Percentiles rank a stretch among this genome's conserved stretches.
Evolutionary conservation across 1,140 invertebrate genomes (phyloP).

Genomic region (Zaprionus nigranus): DNA sequence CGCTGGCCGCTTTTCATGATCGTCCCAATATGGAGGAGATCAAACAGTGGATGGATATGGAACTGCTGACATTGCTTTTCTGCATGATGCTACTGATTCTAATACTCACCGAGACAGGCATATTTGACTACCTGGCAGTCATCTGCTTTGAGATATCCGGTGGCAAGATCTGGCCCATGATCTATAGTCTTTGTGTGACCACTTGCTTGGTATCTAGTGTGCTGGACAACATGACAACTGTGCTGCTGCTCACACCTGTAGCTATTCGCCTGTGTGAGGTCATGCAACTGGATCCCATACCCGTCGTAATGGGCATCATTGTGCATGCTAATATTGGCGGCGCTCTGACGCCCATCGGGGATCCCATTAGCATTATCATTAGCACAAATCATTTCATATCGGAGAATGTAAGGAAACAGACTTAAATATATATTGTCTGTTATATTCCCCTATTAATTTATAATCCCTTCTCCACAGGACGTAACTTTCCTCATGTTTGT

Average conservation of each 20-base stretch:
- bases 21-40: conserved; percentile 89
- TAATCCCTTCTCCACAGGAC: conserved; percentile 85
- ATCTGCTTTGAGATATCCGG: conserved; percentile 89
- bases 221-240: conserved; percentile 92
- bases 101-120: conserved; percentile 91
- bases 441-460: neutral
- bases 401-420: conserved; percentile 84
- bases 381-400: conserved; percentile 88
- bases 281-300: conserved; percentile 91
- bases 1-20: conserved; percentile 88
- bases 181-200: conserved; percentile 89
- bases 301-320: conserved; percentile 89
- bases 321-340: conserved; percentile 93
- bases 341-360: conserved; percentile 91
- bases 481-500: conserved; percentile 89
- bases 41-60: conserved; percentile 92
- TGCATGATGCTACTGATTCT: conserved; percentile 94
- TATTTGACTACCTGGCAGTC: conserved; percentile 92
- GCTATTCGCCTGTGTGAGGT: conserved; percentile 92
- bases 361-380: conserved; percentile 93
- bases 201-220: conserved; percentile 90
- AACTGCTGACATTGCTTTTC: conserved; percentile 91
- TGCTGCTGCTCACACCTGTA: conserved; percentile 91
- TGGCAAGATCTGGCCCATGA: conserved; percentile 90
- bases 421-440: neutral